These are phyloP conservation scores for Timema podura DNA, from an alignment of 2,888 invertebrate genomes.

Conservation along the genomic window DNA sequence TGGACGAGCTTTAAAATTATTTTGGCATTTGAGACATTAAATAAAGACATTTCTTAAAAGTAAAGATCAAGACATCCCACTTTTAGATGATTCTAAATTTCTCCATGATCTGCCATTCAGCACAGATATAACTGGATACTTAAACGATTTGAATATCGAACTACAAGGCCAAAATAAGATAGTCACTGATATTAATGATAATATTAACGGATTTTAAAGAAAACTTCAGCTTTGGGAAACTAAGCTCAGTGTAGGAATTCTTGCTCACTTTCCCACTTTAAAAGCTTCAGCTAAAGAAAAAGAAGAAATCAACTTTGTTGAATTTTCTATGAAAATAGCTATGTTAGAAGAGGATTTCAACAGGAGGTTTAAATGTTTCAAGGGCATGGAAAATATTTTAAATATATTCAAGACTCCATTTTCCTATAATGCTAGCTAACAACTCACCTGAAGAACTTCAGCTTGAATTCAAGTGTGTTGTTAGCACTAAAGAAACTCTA, in stretches of 20 bases:
- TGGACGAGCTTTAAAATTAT: neutral
- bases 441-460: constrained; percentile 10
- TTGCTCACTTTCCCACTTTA: neutral
- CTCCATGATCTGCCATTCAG: neutral
- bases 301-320: neutral
- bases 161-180: neutral
- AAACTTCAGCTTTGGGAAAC: neutral
- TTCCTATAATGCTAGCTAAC: constrained; percentile 11
- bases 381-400: neutral
- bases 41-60: constrained; percentile 7
- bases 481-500: too few species aligned
- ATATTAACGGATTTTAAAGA: too few species aligned
- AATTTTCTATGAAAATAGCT: neutral
- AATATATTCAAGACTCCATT: neutral
- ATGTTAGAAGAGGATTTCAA: neutral
- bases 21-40: constrained; percentile 11
- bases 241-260: neutral
- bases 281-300: neutral
- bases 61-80: constrained; percentile 8
- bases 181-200: neutral
- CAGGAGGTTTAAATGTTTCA: constrained; percentile 6
- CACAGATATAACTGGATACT: constrained; percentile 8
- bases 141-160: constrained; percentile 12
- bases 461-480: neutral
- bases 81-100: constrained; percentile 10